Evolutionary conservation across 2,888 invertebrate species (phyloP), one percentile per base, ranked within the genome.

Genomic region (Melieria crassipennis): DNA sequence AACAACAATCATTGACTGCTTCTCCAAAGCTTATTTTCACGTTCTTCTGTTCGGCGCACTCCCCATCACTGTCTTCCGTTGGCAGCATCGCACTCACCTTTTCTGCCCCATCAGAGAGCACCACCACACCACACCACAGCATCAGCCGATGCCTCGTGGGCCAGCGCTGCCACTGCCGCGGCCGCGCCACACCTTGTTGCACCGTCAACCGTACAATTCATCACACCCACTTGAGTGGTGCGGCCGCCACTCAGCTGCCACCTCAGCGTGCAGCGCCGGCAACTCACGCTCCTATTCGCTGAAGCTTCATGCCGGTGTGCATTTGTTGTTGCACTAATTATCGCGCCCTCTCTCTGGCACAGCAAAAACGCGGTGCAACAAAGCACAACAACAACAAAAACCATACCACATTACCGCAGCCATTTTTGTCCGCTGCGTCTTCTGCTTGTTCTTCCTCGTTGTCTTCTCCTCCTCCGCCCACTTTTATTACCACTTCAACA

Each of bases 381-480:
- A 30, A 30, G 30, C 30, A 30, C 3, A 30, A 30, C 30, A 30
- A 30, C 30, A 30, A 30, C 16, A 16, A 16, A 1, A 16, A 16
- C 30, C 30, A 80, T 78, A 78, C 82, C 80, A 82, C 80, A 82
- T 81, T 82, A 81, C 79, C 75, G 81, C 81, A 81, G 81, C 81
- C 82, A 81, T 82, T 75, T 48, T 67, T 70, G 10, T 52, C 47
- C 9, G 10, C 65, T 55, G 10, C 55, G 7, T 69, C 56, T 56
- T 56, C 45, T 58, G 47, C 64, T 75, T 80, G 82, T 78, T 81
- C 82, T 79, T 80, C 80, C 82, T 82, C 46, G 46, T 30, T 46
- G 56, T 52, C n/a, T 52, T 30, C 30, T 30, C 30, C 30, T 30
- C 30, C 3, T 30, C 30, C 30, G 30, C 30, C 30, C 30, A 30